A percentile compares a stretch with the other conserved stretches of the same genome.
Conservation (phyloP, 2,888 invertebrate genomes). For the Lamellibrachia columna region DNA sequence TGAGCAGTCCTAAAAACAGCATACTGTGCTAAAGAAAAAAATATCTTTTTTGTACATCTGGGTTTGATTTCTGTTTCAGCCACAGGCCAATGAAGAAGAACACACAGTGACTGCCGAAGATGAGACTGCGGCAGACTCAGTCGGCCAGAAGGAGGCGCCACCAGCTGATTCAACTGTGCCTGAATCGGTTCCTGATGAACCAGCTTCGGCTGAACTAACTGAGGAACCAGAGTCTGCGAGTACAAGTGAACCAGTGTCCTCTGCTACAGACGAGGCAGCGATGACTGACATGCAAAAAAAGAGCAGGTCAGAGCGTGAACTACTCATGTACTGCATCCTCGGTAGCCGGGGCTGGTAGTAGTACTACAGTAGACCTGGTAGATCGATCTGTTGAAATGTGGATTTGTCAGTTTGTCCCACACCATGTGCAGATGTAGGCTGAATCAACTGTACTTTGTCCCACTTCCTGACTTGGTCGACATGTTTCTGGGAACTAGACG, state of each 20-base stretch:
- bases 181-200: background rate
- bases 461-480: too few species aligned
- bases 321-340: background rate
- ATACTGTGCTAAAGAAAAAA: too few species aligned
- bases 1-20: too few species aligned
- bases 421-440: too few species aligned
- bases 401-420: too few species aligned
- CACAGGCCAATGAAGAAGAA: background rate
- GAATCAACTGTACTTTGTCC: too few species aligned
- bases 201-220: background rate
- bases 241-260: background rate
- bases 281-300: slow-evolving; percentile 19
- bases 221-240: background rate
- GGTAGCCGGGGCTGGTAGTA: too few species aligned
- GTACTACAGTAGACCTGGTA: too few species aligned
- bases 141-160: slow-evolving; percentile 14
- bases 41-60: too few species aligned
- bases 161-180: background rate
- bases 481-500: too few species aligned
- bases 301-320: background rate
- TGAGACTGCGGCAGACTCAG: slow-evolving; percentile 17
- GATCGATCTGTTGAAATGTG: too few species aligned
- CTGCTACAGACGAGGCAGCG: background rate
- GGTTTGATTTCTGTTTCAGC: background rate
- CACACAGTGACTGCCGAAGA: background rate